A percentile compares a stretch with the other conserved stretches of the same genome.
Evolutionary conservation across 1,140 invertebrate genomes (phyloP).

Genomic region (Physella acuta): DNA sequence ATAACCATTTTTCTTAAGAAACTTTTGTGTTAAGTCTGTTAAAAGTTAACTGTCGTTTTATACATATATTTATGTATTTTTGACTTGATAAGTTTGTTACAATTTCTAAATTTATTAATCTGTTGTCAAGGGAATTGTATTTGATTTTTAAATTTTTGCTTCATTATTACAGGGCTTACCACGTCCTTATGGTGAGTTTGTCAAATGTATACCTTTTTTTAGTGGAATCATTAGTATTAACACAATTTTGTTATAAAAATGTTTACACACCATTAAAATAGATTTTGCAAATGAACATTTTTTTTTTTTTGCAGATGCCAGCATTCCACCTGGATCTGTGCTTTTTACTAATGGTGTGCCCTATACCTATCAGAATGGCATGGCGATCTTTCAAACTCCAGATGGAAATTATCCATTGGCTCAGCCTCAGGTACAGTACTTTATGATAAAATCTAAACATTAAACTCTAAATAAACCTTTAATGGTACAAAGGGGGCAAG

Average conservation of each 20-base stretch:
- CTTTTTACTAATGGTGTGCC: constrained; percentile 66
- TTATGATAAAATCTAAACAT: not conserved
- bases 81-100: too few species aligned
- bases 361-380: constrained; percentile 66
- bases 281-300: not conserved
- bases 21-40: too few species aligned
- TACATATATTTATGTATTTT: too few species aligned
- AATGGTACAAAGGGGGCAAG: too few species aligned
- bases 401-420: constrained; percentile 46
- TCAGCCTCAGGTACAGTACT: constrained; percentile 44
- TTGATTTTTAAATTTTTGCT: too few species aligned
- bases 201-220: not conserved
- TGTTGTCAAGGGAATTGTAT: too few species aligned
- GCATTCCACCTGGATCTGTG: constrained; percentile 64
- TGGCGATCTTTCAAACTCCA: constrained; percentile 63
- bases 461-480: too few species aligned
- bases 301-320: constrained; percentile 41
- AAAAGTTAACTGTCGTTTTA: too few species aligned
- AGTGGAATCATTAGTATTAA: not conserved
- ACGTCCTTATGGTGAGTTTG: constrained; percentile 33
- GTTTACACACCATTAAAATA: not conserved
- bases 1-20: too few species aligned
- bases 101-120: too few species aligned
- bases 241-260: not conserved
- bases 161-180: constrained; percentile 33